Percentiles rank a stretch among this genome's conserved stretches.
phyloP scores from a whole-genome alignment of 2,888 invertebrate species.

The Andrena haemorrhoa region DNA sequence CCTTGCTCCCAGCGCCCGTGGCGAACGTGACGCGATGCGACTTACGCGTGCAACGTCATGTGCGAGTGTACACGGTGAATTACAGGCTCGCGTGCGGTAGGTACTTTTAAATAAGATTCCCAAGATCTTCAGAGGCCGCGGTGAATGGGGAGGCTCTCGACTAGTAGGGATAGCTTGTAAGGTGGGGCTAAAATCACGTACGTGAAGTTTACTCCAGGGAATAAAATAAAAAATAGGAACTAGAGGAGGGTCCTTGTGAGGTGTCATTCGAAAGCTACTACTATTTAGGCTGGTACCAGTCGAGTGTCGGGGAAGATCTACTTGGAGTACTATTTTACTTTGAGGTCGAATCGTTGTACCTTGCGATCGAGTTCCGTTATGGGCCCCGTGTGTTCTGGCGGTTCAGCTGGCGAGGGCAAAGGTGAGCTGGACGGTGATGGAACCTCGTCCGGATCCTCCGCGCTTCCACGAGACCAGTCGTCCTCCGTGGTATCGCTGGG shows the following conservation, averaged over 20 bases:
- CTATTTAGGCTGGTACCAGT: background rate
- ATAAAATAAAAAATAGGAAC: no score
- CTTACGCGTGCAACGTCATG: slow-evolving; percentile 1
- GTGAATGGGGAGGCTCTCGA: background rate
- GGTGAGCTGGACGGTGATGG: slow-evolving; percentile 75
- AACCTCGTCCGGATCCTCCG: slow-evolving; percentile 89
- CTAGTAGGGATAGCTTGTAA: no score
- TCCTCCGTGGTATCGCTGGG: slow-evolving; percentile 89
- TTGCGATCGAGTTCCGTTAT: slow-evolving; percentile 89
- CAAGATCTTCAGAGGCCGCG: background rate
- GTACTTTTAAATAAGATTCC: background rate
- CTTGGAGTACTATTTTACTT: background rate
- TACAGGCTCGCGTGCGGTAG: slow-evolving; percentile 9
- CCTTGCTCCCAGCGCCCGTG: slow-evolving; percentile 27
- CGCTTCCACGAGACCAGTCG: slow-evolving; percentile 90
- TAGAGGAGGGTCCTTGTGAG: background rate
- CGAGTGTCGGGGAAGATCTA: background rate
- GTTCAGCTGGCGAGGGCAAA: slow-evolving; percentile 79
- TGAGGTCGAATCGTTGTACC: slow-evolving; percentile 72
- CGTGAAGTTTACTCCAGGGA: no score
- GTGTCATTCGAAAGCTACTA: background rate
- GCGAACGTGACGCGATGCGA: slow-evolving; percentile 47
- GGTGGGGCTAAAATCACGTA: background rate
- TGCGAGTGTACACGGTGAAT: slow-evolving; percentile 13
- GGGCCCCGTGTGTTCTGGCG: slow-evolving; percentile 82